Evolutionary conservation across 2,797 vertebrate species (phyloP), one percentile per base, ranked within the genome.

Genomic region (Oophaga sylvatica): DNA sequence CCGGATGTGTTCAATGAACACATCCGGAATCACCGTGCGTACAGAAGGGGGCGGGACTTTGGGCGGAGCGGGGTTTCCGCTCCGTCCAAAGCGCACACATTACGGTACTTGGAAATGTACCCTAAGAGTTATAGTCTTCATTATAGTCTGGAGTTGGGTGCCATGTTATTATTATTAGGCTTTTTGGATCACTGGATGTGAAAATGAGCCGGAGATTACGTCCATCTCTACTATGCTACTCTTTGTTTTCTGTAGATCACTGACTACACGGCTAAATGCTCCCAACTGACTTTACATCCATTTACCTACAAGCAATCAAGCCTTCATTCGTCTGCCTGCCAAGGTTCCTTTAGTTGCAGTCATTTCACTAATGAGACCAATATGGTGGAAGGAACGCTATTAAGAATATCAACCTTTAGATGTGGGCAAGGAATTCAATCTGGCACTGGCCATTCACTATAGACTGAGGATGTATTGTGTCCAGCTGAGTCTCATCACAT

Each of bases 281-380:
- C 71, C 2, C 19, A 22, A 48, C 41, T 75, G 71, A 13, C 22
- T 73, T 75, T 20, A 48, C 41, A 48, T 73, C 71, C 71, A 48
- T 48, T 75, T 75, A 75, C 71, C 71, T 75, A 75, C 0, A 73
- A 45, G 70, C 41, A 75, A 75, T 75, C 41, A 48, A 6, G 71
- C 20, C 20, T 75, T 48, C 41, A 48, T 41, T n/a, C 71, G 0
- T 75, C 41, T 3, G 20, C n/a, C 59, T 81, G 20, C 20, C n/a
- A 26, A n/a, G 48, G 29, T 68, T 82, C 53, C 65, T 48, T 16
- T 29, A 82, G 45, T 67, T 10, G 26, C 31, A 35, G 35, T 63
- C 79, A 63, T 75, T 75, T 75, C 71, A 48, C 71, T 80, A 80
- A 82, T 82, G n/a, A 19, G 53, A 53, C 80, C 80, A 82, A 29